A percentile compares a stretch with the other conserved stretches of the same genome.
phyloP scores from a whole-genome alignment of 2,113 vertebrate species.

The Nestor notabilis region DNA sequence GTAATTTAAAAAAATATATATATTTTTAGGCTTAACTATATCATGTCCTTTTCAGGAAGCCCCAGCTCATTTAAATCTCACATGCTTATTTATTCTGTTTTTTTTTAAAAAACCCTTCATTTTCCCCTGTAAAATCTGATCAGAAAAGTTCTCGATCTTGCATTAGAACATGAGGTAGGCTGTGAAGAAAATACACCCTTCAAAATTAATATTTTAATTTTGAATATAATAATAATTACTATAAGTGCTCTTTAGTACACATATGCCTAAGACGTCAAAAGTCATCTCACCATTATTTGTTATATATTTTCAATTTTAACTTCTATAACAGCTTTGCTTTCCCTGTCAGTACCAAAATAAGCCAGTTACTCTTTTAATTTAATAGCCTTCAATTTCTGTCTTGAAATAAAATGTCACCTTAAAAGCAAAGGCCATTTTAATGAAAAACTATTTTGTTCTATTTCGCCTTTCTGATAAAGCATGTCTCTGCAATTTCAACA shows the following conservation, averaged over 20 bases:
- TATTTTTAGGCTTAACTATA: neutral
- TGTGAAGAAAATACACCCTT: neutral
- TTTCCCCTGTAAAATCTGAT: neutral
- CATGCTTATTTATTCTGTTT: neutral
- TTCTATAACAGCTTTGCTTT: neutral
- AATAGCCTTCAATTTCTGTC: neutral
- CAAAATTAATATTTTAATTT: no score
- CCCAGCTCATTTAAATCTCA: neutral
- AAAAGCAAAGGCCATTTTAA: neutral
- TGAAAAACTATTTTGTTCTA: conserved; percentile 5
- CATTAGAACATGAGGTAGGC: neutral
- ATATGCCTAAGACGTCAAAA: neutral
- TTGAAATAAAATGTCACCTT: neutral
- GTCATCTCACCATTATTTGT: neutral
- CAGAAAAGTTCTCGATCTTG: neutral
- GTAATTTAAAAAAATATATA: accelerated
- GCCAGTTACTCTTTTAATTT: neutral
- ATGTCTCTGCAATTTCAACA: neutral
- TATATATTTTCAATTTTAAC: neutral
- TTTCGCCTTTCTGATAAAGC: conserved; percentile 4
- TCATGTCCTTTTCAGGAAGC: neutral
- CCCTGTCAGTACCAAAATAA: neutral
- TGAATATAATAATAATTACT: neutral
- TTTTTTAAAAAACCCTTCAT: neutral
- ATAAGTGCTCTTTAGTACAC: neutral